Conservation (phyloP, 2,888 invertebrate species). For the Trissolcus brochymenae region DNA sequence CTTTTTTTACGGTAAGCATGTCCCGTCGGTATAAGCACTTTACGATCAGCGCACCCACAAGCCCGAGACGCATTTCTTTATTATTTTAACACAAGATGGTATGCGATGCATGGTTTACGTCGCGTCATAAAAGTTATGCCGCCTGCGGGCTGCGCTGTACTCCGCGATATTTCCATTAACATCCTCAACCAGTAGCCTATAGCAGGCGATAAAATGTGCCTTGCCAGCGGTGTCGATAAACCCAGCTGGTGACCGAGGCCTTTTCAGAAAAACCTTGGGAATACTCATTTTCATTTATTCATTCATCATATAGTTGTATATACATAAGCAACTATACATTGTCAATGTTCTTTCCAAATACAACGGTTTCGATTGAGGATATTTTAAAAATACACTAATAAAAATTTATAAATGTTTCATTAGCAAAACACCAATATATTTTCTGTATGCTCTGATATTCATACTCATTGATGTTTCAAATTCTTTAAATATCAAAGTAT, state of each 20-base stretch:
- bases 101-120: constrained; percentile 68
- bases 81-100: constrained; percentile 67
- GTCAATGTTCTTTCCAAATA: no score
- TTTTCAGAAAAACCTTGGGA: constrained; percentile 27
- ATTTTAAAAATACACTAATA: no score
- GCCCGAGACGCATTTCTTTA: constrained; percentile 62
- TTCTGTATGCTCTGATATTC: no score
- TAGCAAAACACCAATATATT: no score
- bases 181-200: constrained; percentile 65
- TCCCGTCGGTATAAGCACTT: constrained; percentile 70
- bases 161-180: constrained; percentile 54
- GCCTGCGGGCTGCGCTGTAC: constrained; percentile 56
- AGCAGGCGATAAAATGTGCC: constrained; percentile 67
- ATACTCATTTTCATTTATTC: no score
- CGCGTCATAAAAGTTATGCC: constrained; percentile 69
- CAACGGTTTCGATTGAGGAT: no score
- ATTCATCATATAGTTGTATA: no score
- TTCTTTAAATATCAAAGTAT: no score
- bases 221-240: constrained; percentile 40
- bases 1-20: constrained; percentile 65
- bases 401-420: no score
- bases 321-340: no score
- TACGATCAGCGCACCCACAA: constrained; percentile 62
- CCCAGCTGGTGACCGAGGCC: constrained; percentile 24
- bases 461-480: no score